Evolutionary conservation across 2,797 vertebrate genomes (phyloP), one percentile per base, ranked within the genome.

Genomic region (Halcyon badia): DNA sequence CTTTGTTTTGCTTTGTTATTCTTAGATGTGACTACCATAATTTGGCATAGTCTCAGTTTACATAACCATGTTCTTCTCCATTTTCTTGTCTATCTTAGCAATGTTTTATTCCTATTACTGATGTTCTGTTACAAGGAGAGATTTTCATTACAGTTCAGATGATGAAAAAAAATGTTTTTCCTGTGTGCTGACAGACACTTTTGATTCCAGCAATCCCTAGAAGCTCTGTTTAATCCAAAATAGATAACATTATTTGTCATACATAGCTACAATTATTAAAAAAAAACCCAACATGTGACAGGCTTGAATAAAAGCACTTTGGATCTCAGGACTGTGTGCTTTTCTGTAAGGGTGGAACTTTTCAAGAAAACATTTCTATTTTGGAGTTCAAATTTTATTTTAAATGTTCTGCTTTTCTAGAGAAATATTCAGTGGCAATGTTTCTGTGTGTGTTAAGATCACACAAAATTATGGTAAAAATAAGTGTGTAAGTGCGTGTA

Each of bases 1-100:
- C 30, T 88, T 90, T 79, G 21, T 22, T 94, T 91, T 85, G 17
- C 28, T 88, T 83, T 88, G 57, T 76, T 89, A 31, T 94, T 89
- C 66, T 84, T 86, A 91, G 39, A 91, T 44, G 46, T 83, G 49
- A 51, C 80, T 71, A 25, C 46, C 19, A 48, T 62, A 61, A 56
- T 65, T 56, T 91, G 62, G 37, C 33, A 51, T 9, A 33, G 21
- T 73, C 35, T 26, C 20, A 49, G 49, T 69, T 93, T 87, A 48
- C 25, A 46, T 33, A 94, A 33, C 11, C 10, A 19, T 84, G 46
- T 82, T 84, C 22, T 84, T 68, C 25, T 93, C 33, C 16, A 41
- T 90, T 33, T 76, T 69, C 83, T 83, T 83, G 48, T 85, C 71
- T 76, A 12, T 70, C 26, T 62, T 64, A 87, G 11, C 28, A 49